These are phyloP conservation scores for Apodemus agrarius DNA, from an alignment of 2,797 vertebrate genomes.

Conservation along the genomic window DNA sequence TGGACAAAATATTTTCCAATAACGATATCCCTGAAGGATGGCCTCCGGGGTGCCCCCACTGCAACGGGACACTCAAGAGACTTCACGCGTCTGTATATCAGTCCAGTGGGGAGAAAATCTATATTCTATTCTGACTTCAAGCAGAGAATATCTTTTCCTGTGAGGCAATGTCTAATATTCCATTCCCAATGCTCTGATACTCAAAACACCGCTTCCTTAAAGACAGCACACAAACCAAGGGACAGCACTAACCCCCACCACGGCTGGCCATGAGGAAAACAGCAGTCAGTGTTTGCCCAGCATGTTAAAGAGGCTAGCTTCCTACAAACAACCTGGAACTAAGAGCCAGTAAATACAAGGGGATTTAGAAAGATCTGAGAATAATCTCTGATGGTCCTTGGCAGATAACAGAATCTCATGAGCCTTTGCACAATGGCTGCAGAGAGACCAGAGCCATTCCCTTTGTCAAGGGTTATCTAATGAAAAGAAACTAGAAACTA, in stretches of 20 bases:
- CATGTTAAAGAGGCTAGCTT: not conserved
- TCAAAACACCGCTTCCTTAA: not conserved
- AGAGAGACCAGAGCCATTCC: not conserved
- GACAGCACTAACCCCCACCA: not conserved
- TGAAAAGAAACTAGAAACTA: not conserved
- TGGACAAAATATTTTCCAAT: not conserved
- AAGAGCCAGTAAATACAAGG: not conserved
- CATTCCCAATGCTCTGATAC: not conserved
- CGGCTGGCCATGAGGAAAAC: not conserved
- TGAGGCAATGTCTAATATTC: not conserved
- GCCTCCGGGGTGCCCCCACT: not conserved
- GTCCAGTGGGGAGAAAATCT: not conserved
- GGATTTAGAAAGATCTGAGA: not conserved
- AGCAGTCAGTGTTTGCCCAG: not conserved
- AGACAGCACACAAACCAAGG: not conserved
- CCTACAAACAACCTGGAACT: not conserved
- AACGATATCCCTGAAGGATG: not conserved
- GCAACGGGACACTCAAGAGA: not conserved
- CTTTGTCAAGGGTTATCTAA: not conserved
- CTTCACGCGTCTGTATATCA: not conserved
- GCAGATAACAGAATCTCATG: not conserved
- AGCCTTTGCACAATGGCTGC: not conserved
- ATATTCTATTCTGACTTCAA: conserved; percentile 39
- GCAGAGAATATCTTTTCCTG: not conserved
- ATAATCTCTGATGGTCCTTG: not conserved